Conservation (phyloP, 2,113 vertebrate genomes). For the Monopterus albus region DNA sequence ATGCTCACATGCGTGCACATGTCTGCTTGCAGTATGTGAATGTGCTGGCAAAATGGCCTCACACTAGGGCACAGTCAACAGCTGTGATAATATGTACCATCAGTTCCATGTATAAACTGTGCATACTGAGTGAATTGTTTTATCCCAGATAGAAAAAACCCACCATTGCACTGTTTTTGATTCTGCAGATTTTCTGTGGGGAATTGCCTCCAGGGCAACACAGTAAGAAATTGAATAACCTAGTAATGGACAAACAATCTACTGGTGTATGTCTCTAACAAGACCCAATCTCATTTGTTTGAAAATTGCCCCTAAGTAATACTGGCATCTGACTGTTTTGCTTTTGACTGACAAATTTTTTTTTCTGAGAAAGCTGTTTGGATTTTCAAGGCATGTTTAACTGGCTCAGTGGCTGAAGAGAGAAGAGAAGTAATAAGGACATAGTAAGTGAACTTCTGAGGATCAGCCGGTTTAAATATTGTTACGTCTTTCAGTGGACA, state of each 20-base stretch:
- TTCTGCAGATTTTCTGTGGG: constrained; percentile 23
- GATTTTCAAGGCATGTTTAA: constrained; percentile 37
- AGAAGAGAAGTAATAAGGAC: not conserved
- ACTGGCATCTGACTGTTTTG: constrained; percentile 9
- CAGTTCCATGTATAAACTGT: constrained; percentile 41
- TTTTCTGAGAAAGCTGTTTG: constrained; percentile 23
- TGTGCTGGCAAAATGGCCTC: constrained; percentile 6
- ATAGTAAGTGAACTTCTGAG: not conserved
- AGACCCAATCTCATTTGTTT: constrained; percentile 50
- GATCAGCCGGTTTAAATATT: no score
- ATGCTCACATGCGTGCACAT: constrained; percentile 29
- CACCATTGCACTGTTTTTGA: constrained; percentile 13
- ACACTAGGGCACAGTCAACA: constrained; percentile 23
- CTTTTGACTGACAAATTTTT: constrained; percentile 25
- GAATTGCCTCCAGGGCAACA: constrained; percentile 35
- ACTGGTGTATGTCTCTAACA: constrained; percentile 36
- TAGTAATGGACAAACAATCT: no score
- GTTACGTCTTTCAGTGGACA: no score
- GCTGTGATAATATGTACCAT: constrained; percentile 53
- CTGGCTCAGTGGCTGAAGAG: not conserved
- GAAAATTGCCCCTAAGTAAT: constrained; percentile 24
- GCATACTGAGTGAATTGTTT: constrained; percentile 60
- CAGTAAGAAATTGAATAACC: constrained; percentile 62
- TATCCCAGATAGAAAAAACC: constrained; percentile 39
- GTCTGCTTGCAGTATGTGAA: constrained; percentile 7